Evolutionary conservation across 2,797 vertebrate species (phyloP).

Genomic region (Clarias pachynema): DNA sequence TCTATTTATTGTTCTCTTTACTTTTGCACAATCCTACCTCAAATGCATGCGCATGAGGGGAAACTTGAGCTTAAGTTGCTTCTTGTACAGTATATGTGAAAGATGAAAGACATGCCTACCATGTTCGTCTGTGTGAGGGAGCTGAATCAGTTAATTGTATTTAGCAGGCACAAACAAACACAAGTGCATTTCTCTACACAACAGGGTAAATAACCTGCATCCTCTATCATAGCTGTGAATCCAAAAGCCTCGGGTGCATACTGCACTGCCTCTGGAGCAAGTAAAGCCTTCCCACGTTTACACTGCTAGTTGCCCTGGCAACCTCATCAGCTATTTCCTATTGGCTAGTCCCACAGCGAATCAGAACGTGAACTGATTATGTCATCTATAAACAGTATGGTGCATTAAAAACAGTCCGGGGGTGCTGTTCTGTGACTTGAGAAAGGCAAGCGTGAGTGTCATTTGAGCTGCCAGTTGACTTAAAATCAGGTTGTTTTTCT

Average conservation of each 20-base stretch:
- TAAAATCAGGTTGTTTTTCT: background rate
- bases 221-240: background rate
- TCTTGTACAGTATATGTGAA: background rate
- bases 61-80: background rate
- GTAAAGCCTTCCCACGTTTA: constrained; percentile 25
- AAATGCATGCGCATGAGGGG: background rate
- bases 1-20: background rate
- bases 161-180: background rate
- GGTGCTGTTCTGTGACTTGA: constrained; percentile 12
- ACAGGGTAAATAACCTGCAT: background rate
- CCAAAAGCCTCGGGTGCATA: background rate
- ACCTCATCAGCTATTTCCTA: constrained; percentile 54
- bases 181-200: background rate
- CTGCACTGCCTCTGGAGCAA: constrained; percentile 38
- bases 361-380: constrained; percentile 59
- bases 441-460: constrained; percentile 10
- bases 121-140: background rate
- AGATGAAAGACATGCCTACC: background rate
- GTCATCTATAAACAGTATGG: constrained; percentile 64
- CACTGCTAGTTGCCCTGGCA: constrained; percentile 66
- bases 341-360: constrained; percentile 56
- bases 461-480: constrained; percentile 17
- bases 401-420: background rate
- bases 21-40: background rate
- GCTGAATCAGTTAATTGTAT: background rate